A percentile compares a stretch with the other conserved stretches of the same genome.
These are phyloP conservation scores for Drosophila algonquin DNA, from an alignment of 2,888 invertebrate species.

Conservation along the genomic window DNA sequence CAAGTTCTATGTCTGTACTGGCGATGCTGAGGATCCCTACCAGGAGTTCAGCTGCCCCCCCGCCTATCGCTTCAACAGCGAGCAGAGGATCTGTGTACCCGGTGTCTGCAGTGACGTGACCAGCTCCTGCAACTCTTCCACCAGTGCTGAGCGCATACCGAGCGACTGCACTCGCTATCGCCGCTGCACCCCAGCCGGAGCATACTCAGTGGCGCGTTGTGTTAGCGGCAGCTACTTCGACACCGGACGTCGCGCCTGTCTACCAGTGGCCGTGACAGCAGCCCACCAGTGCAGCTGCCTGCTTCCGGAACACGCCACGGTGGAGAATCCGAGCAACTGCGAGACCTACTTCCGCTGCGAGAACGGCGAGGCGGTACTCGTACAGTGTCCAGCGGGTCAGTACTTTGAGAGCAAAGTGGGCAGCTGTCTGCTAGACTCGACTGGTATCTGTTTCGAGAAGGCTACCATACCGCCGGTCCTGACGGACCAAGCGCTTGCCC, in stretches of 20 bases:
- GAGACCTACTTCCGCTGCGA: slow-evolving; percentile 64
- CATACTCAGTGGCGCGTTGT: slow-evolving; percentile 47
- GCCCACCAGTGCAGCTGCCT: slow-evolving; percentile 69
- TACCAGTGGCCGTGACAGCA: slow-evolving; percentile 48
- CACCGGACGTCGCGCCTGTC: slow-evolving; percentile 42
- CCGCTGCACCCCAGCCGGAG: slow-evolving; percentile 52
- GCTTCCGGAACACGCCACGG: slow-evolving; percentile 57
- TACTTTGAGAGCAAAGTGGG: slow-evolving; percentile 53
- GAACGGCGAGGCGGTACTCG: slow-evolving; percentile 45
- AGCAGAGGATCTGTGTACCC: slow-evolving; percentile 39
- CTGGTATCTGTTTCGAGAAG: slow-evolving; percentile 54
- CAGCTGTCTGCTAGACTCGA: slow-evolving; percentile 59
- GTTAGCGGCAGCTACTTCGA: slow-evolving; percentile 57
- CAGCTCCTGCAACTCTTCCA: background rate
- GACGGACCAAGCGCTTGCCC: slow-evolving; percentile 13
- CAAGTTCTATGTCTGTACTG: slow-evolving; percentile 64
- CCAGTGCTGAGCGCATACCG: slow-evolving; percentile 27
- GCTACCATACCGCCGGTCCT: slow-evolving; percentile 36
- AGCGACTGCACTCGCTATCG: slow-evolving; percentile 48
- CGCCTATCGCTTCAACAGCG: slow-evolving; percentile 51
- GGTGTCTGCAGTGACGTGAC: slow-evolving; percentile 37
- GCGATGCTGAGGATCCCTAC: slow-evolving; percentile 30
- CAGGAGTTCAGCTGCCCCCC: slow-evolving; percentile 56
- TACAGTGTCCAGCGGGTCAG: slow-evolving; percentile 59
- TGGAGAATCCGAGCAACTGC: slow-evolving; percentile 59